Conservation (phyloP, 2,113 vertebrate genomes). For the Calypte anna region DNA sequence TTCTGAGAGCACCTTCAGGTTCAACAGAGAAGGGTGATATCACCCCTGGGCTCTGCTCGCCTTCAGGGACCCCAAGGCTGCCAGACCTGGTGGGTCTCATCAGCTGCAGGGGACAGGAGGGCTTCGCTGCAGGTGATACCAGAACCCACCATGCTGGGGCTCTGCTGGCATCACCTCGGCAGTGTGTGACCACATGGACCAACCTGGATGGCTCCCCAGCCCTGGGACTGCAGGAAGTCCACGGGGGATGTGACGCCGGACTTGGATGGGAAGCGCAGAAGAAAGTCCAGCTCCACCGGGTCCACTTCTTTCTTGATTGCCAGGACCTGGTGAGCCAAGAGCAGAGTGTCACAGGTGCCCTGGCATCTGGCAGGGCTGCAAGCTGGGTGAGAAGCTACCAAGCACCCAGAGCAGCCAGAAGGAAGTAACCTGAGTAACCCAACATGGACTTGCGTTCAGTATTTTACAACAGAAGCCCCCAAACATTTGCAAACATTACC, state of each 20-base stretch:
- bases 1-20: constrained; percentile 73
- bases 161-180: not conserved
- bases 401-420: not conserved
- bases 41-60: not conserved
- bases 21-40: not conserved
- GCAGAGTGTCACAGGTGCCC: fast-evolving
- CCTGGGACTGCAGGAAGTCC: constrained; percentile 76
- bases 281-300: constrained; percentile 74
- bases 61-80: not conserved
- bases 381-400: not conserved
- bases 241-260: constrained; percentile 51
- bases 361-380: not conserved
- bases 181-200: not conserved
- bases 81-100: no score
- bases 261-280: constrained; percentile 79
- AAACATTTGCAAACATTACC: not conserved
- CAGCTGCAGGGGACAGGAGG: not conserved
- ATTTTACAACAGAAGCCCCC: not conserved
- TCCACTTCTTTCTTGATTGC: constrained; percentile 77
- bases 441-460: fast-evolving
- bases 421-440: not conserved
- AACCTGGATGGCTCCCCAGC: constrained; percentile 82
- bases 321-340: constrained; percentile 56
- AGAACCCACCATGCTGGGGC: not conserved
- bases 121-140: no score